phyloP scores from a whole-genome alignment of 2,888 invertebrate species.

The Agonopterix subpropinquella region DNA sequence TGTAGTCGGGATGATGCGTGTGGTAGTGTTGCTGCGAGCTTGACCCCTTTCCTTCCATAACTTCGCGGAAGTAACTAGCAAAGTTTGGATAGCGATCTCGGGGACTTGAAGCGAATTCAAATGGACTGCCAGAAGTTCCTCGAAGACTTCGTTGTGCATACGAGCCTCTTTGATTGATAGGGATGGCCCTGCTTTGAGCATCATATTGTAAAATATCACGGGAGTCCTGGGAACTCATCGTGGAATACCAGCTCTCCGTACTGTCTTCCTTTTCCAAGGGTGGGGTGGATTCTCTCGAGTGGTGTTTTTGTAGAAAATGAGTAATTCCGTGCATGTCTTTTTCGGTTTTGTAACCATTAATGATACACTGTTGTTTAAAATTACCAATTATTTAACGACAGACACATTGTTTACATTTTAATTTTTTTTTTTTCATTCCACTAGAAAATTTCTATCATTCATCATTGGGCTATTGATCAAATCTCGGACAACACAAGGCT shows the following conservation, averaged over 20 bases:
- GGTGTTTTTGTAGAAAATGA: conserved; percentile 55
- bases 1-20: conserved; percentile 42
- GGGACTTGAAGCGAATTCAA: conserved; percentile 57
- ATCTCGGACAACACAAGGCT: neutral
- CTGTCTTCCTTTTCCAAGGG: conserved; percentile 57
- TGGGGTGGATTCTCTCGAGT: conserved; percentile 46
- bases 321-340: conserved; percentile 66
- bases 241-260: conserved; percentile 63
- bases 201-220: conserved; percentile 28
- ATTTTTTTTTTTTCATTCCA: neutral
- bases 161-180: conserved; percentile 43
- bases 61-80: conserved; percentile 63
- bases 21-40: conserved; percentile 36
- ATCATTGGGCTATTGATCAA: neutral
- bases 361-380: no score
- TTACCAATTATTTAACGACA: no score
- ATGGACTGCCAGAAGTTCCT: conserved; percentile 38
- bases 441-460: neutral
- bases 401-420: no score
- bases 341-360: neutral
- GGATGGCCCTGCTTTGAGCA: conserved; percentile 32
- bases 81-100: conserved; percentile 62
- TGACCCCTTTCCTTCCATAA: conserved; percentile 40
- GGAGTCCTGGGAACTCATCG: conserved; percentile 39
- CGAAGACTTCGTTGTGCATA: conserved; percentile 43